These are phyloP conservation scores for Troides aeacus DNA, from an alignment of 2,888 invertebrate genomes.

Conservation along the genomic window DNA sequence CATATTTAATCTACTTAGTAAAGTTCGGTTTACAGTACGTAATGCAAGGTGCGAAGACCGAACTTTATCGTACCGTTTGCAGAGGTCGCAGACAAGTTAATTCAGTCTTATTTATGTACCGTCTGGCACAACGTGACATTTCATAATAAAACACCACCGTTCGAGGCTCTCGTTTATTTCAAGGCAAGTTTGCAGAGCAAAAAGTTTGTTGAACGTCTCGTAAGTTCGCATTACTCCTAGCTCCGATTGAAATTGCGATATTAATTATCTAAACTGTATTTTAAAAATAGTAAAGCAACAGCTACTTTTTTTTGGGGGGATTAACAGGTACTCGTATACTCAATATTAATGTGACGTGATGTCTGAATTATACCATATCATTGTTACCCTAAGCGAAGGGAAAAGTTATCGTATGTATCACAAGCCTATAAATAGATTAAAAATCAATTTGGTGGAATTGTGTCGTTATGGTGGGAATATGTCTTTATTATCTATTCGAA, in stretches of 20 bases:
- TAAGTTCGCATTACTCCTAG: constrained; percentile 44
- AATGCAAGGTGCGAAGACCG: constrained; percentile 55
- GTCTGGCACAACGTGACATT: constrained; percentile 75
- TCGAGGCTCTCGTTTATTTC: constrained; percentile 50
- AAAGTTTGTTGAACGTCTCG: constrained; percentile 68
- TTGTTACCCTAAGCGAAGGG: neutral
- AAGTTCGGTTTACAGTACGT: constrained; percentile 35
- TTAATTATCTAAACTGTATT: constrained; percentile 28
- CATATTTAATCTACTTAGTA: constrained; percentile 27
- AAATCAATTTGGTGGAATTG: constrained; percentile 7
- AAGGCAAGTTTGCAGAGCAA: constrained; percentile 47
- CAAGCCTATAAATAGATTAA: constrained; percentile 9
- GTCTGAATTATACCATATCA: neutral
- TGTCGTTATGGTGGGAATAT: neutral
- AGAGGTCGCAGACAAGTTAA: constrained; percentile 76
- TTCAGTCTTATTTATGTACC: constrained; percentile 75
- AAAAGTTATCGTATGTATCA: neutral
- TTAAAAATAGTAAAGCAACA: constrained; percentile 21
- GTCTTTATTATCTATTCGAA: neutral
- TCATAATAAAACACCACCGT: constrained; percentile 68
- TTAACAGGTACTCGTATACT: constrained; percentile 29
- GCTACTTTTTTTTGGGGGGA: constrained; percentile 21
- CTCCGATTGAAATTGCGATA: constrained; percentile 35
- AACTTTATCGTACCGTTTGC: constrained; percentile 55
- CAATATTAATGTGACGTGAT: neutral